Evolutionary conservation across 1,140 invertebrate genomes (phyloP), one percentile per base, ranked within the genome.

Genomic region (Ceratosolen solmsi): DNA sequence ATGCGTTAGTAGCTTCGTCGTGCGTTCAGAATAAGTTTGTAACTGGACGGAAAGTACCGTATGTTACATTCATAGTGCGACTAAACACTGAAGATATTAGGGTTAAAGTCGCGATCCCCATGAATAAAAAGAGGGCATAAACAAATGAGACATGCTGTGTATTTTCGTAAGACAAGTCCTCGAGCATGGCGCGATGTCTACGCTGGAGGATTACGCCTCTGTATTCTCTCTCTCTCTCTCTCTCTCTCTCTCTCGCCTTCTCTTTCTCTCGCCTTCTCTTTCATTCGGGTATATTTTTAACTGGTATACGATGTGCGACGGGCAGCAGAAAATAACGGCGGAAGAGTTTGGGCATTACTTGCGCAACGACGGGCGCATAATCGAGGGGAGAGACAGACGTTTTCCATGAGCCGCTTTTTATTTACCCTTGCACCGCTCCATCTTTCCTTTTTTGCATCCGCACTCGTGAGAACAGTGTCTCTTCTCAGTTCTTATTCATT

Each of bases 261-360:
- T 27, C 13, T 41, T 9, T 33, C 8, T 54, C 63, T 15, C 20
- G 0, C 36, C 3, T 0, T n/a, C 20, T 7, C 63, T 13, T 15
- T 38, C 63, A 9, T 0, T 1, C 11, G 30, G 25, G 17, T 74
- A 3, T 74, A 54, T 74, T 74, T 74, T 54, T 54, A 74, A 41
- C 51, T 20, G 51, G 70, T 0, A 72, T 72, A 38, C 25, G 13
- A 36, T 68, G 13, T 25, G 11, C n/a, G 22, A 2, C 41, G 41
- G 70, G 46, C 38, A 49, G 13, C 51, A 74, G 72, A 74, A 74
- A 74, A 74, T 74, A 74, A 49, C 49, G 49, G 20, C 20, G 46
- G 20, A 56, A 49, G 41, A 72, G n/a, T 49, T 20, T 25, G 70
- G 46, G 38, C 41, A 27, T 1, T n/a, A 8, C 73, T 75, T 75